phyloP scores from a whole-genome alignment of 2,113 vertebrate genomes.

The Ondatra zibethicus region DNA sequence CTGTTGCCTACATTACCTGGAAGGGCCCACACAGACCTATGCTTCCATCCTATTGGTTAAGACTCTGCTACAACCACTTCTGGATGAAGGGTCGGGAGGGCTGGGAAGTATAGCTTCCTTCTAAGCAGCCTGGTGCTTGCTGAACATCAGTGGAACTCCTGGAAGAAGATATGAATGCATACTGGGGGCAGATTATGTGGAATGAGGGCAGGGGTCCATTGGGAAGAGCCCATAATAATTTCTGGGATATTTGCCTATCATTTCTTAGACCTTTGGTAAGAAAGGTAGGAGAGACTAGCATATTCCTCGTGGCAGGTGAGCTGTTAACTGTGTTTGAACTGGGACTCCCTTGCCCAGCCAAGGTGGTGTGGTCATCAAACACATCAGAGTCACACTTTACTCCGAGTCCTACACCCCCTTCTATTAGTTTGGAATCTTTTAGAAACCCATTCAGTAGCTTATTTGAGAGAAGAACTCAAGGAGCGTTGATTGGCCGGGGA shows the following conservation, averaged over 20 bases:
- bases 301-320: background rate
- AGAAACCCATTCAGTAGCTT: background rate
- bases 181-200: background rate
- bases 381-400: background rate
- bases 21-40: background rate
- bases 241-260: background rate
- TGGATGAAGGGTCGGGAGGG: background rate
- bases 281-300: background rate
- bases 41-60: background rate
- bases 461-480: background rate
- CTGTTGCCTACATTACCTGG: background rate
- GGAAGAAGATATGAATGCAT: background rate
- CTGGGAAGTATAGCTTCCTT: constrained; percentile 21
- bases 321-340: background rate
- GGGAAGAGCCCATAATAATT: background rate
- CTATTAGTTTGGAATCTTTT: background rate
- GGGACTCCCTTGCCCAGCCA: background rate
- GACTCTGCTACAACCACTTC: background rate
- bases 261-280: background rate
- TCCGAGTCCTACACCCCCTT: background rate
- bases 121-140: background rate
- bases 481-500: too few species aligned
- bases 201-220: background rate
- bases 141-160: background rate
- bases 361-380: background rate